These are phyloP conservation scores for Rhabdomys dilectus DNA, from an alignment of 2,113 vertebrate species.

Conservation along the genomic window DNA sequence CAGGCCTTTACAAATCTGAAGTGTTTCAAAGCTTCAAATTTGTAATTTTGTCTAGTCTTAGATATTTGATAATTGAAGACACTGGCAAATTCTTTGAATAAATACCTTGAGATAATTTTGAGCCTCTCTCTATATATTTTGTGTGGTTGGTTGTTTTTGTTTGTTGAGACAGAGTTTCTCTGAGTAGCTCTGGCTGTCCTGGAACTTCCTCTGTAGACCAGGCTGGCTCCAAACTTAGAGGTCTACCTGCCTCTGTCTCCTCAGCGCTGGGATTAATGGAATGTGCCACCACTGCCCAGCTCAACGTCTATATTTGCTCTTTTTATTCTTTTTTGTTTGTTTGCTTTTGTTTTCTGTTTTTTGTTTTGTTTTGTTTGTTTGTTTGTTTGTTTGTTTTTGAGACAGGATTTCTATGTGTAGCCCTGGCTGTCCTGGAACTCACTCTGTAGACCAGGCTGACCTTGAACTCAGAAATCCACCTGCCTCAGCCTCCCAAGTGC, in stretches of 20 bases:
- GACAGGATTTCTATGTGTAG: not conserved
- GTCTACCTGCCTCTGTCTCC: not conserved
- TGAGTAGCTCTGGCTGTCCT: not conserved
- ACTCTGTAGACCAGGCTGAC: not conserved
- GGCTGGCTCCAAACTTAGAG: not conserved
- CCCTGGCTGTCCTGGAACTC: not conserved
- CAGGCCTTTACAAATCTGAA: constrained; percentile 66
- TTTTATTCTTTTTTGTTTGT: too few species aligned
- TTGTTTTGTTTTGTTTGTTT: too few species aligned
- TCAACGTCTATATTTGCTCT: too few species aligned
- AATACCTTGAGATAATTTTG: constrained; percentile 37
- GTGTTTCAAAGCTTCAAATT: constrained; percentile 50
- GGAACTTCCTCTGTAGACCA: not conserved
- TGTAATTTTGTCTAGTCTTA: not conserved
- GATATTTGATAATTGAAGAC: constrained; percentile 54
- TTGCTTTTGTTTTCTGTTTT: too few species aligned
- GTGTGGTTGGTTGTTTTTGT: not conserved
- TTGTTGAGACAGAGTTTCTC: not conserved
- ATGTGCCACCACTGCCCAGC: not conserved
- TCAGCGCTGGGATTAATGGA: not conserved
- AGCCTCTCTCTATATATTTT: not conserved
- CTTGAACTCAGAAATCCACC: not conserved
- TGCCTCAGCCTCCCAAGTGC: not conserved
- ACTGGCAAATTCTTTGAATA: constrained; percentile 36
- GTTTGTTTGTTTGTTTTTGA: not conserved